These are phyloP conservation scores for Eurystomus gularis DNA, from an alignment of 2,113 vertebrate species.

Conservation along the genomic window DNA sequence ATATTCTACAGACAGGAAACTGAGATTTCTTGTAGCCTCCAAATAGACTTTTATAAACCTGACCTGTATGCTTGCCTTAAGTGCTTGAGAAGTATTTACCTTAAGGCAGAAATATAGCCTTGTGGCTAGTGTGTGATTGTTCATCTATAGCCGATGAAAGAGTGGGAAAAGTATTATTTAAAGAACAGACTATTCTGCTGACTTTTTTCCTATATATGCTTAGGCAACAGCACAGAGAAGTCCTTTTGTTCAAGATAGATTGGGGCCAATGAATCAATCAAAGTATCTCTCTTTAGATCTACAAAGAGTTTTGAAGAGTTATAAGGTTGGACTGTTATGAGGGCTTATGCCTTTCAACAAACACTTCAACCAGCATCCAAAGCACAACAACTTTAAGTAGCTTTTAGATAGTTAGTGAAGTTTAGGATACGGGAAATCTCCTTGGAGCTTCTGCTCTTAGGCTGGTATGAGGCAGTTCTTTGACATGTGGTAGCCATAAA, in stretches of 20 bases:
- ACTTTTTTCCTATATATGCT: neutral
- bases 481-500: neutral
- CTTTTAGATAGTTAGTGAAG: neutral
- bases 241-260: neutral
- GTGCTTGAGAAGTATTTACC: neutral
- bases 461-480: neutral
- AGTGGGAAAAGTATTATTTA: neutral
- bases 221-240: neutral
- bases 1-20: neutral
- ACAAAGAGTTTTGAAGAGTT: neutral
- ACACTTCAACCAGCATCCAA: neutral
- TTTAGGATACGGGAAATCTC: neutral
- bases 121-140: neutral
- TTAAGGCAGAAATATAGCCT: neutral
- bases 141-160: neutral
- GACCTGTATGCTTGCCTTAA: neutral
- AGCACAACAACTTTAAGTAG: neutral
- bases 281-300: neutral
- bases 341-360: neutral
- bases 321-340: neutral
- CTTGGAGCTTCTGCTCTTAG: neutral
- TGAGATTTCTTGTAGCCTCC: neutral
- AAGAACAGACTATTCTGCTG: neutral
- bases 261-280: neutral
- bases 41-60: neutral